Percentiles rank a stretch among this genome's conserved stretches.
Evolutionary conservation across 2,797 vertebrate genomes (phyloP).

Genomic region (Pantherophis vulpinus): DNA sequence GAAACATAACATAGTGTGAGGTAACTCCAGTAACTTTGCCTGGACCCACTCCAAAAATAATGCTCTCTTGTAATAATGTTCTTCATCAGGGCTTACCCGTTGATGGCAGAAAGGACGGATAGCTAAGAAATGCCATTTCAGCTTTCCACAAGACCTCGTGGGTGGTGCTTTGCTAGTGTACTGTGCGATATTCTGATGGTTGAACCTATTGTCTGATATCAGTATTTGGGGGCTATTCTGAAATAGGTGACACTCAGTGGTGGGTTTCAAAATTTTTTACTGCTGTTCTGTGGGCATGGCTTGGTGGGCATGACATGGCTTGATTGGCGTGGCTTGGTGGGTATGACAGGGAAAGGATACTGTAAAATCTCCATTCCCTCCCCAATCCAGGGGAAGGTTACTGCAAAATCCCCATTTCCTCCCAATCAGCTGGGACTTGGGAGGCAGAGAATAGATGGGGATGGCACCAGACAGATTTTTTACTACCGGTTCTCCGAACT

Average conservation of each 20-base stretch:
- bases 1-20: not conserved
- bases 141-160: not conserved
- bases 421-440: too few species aligned
- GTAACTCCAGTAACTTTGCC: not conserved
- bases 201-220: not conserved
- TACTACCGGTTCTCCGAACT: too few species aligned
- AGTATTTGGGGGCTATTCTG: not conserved
- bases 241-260: not conserved
- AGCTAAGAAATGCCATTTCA: not conserved
- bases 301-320: too few species aligned
- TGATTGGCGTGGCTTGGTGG: too few species aligned
- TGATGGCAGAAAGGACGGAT: not conserved
- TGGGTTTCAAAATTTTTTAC: too few species aligned
- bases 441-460: too few species aligned
- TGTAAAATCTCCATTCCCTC: too few species aligned
- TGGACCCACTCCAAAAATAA: not conserved
- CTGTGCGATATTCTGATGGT: not conserved
- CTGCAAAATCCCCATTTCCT: too few species aligned
- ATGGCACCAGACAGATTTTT: too few species aligned
- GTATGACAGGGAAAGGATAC: too few species aligned
- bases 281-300: too few species aligned
- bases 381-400: too few species aligned
- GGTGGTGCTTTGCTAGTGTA: not conserved
- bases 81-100: not conserved
- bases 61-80: not conserved